Base-by-base conservation (phyloP, 2,113 vertebrate species). In the Urocitellus parryii region DNA sequence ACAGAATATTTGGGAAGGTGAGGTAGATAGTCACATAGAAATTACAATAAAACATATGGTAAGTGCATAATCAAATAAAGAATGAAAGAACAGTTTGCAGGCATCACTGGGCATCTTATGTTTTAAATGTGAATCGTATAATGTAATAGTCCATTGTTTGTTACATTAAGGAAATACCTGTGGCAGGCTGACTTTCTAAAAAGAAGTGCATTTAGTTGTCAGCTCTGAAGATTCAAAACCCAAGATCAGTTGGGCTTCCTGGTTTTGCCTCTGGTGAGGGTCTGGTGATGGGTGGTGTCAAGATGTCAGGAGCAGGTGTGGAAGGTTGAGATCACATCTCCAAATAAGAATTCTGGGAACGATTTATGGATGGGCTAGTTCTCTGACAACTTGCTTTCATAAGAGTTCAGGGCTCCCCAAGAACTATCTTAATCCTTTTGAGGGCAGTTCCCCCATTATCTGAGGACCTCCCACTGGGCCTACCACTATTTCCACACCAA, bases 351-450 rank as follows among this genome's bases (percentile, higher is more conserved):
- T 2, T 7, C 13, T 25, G 34, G 8, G 18, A 77, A 45, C 10
- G 17, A 63, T 39, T 63, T 0, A 2, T 1, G 4, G 25, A 4
- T 32, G 10, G 18, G 12, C 22, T 39, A 37, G 4, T 1, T 13
- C 34, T 65, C 24, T 7, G 16, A 14, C 11, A 13, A 16, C 22
- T 24, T 67, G 4, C 13, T 39, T 4, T 22, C 32, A 8, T 25
- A 27, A 58, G 68, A 63, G 16, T 18, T 65, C 34, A 11, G 24
- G 24, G 70, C 34, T 76, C 27, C 45, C 25, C 18, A 25, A 32
- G 4, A 37, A 17, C 18, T 39, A 17, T 4, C 72, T 65, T 65
- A 18, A 51, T 32, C 29, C 42, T 45, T 24, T 16, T 18, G 45
- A 34, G 48, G 34, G 14, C 2, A 27, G 11, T 29, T 72, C 22